Evolutionary conservation across 2,888 invertebrate species (phyloP), one percentile per base, ranked within the genome.

Genomic region (Dyspetes luteomarginatus): DNA sequence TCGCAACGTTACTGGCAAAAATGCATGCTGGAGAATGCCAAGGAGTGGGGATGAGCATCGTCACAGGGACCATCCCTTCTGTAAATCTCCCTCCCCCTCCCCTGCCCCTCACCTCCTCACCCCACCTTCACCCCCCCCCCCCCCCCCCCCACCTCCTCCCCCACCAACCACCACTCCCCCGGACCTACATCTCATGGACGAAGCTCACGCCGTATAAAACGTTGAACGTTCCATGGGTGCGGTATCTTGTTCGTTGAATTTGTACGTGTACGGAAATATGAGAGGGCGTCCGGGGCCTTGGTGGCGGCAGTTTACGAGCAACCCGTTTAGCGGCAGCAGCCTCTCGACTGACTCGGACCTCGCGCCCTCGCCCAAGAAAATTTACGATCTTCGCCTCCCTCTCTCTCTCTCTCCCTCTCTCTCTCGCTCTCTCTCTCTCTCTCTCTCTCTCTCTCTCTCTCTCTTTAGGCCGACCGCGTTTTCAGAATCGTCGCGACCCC

Each of bases 231-330:
- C 56, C 55, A 19, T 17, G 76, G 65, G 55, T 26, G 67, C 45
- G 69, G 55, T 85, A 83, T 85, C 85, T 81, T 84, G 82, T 83
- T 81, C 83, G 81, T 75, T 83, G 86, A 86, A 88, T 87, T 88
- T 85, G 84, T 81, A 85, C 84, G 83, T 81, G 85, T 83, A 82
- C 71, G 76, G 81, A 86, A 86, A 82, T 83, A 81, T 80, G 78
- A 83, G 81, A 72, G 80, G 80, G 83, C 67, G 78, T 65, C 30
- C 45, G 58, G 72, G n/a, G 62, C 55, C 64, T 71, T 55, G 65
- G 36, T 19, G 56, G 15, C 24, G 78, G 71, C 65, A 82, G 69
- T 83, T 84, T 83, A 83, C 84, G 80, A 80, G 81, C 77, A 74
- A 69, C 75, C 78, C 81, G 81, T 84, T 84, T 82, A 82, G 77